These are phyloP conservation scores for Oreonectes daqikongensis DNA, from an alignment of 2,797 vertebrate species.

Conservation along the genomic window DNA sequence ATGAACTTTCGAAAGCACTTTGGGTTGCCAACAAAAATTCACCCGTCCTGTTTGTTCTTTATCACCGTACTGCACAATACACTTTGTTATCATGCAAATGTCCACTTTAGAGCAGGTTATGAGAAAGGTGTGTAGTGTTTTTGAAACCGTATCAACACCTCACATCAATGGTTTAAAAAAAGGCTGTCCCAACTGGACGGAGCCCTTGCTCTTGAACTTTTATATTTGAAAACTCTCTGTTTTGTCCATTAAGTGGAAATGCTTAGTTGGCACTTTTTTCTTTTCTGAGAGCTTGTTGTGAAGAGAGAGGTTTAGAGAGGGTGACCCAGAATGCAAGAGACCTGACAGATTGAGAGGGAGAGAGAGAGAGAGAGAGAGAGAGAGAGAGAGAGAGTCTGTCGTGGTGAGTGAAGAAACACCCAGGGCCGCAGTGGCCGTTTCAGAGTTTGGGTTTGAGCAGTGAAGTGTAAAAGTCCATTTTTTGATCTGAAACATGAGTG, in stretches of 20 bases:
- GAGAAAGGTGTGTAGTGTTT: conserved; percentile 19
- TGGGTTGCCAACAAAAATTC: conserved; percentile 33
- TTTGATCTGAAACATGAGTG: conserved; percentile 87
- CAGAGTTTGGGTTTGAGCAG: conserved; percentile 70
- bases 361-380: conserved; percentile 61
- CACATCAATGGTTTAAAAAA: conserved; percentile 9
- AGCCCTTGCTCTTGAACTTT: conserved; percentile 38
- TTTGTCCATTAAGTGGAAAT: conserved; percentile 76
- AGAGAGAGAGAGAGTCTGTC: conserved; percentile 60
- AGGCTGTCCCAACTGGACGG: conserved; percentile 1
- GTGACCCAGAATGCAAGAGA: conserved; percentile 58
- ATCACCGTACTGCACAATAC: not conserved
- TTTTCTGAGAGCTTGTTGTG: conserved; percentile 56
- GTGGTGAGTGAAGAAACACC: conserved; percentile 62
- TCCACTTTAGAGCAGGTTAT: conserved; percentile 25
- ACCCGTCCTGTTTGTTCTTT: conserved; percentile 10
- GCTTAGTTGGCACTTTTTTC: conserved; percentile 79
- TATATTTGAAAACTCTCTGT: conserved; percentile 64
- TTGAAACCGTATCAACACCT: conserved; percentile 13
- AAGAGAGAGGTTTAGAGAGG: conserved; percentile 46
- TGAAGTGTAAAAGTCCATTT: conserved; percentile 85
- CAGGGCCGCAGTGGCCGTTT: conserved; percentile 65
- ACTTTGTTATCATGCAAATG: conserved; percentile 48
- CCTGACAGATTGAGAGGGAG: conserved; percentile 62
- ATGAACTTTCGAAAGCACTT: conserved; percentile 66